Evolutionary conservation across 2,113 vertebrate species (phyloP), one percentile per base, ranked within the genome.

Genomic region (Scatophagus argus): DNA sequence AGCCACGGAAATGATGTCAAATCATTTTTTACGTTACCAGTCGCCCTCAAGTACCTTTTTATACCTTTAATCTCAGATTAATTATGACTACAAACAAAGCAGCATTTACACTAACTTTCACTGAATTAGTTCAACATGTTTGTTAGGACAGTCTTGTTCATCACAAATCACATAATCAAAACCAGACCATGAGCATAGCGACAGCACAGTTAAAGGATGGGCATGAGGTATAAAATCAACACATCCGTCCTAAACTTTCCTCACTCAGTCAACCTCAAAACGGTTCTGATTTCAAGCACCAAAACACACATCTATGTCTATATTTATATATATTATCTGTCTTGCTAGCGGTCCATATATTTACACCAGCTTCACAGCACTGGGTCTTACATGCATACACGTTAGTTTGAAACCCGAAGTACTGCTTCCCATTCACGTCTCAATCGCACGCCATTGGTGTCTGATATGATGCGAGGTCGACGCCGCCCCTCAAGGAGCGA

Each of bases 171-270:
- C 85, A 84, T 29, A 25, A 81, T 61, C 36, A 59, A 70, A 83
- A 64, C 73, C 73, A 67, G 79, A 81, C 74, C 32, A 62, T 25
- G 55, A 73, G 75, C 46, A 38, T 63, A 77, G 69, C 10, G 34
- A 74, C 60, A 85, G 77, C 82, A 78, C 58, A 85, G 74, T 61
- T 73, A 46, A 74, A 88, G 64, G 81, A 85, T 71, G 58, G 25
- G 70, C 59, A 88, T 87, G 93, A 93, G 92, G 92, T 92, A 92
- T 87, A 82, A 88, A 86, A 79, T 49, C 49, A 77, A 74, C 59
- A 76, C 13, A 23, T 63, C 78, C 64, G n/a, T 56, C 51, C 69
- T 60, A 60, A 78, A 78, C 64, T 21, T 61, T 59, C 67, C 68
- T 64, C 66, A 59, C 17, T 66, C 51, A 46, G 46, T 67, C 62